Evolutionary conservation across 2,888 invertebrate species (phyloP).

Genomic region (Magallana nippona): DNA sequence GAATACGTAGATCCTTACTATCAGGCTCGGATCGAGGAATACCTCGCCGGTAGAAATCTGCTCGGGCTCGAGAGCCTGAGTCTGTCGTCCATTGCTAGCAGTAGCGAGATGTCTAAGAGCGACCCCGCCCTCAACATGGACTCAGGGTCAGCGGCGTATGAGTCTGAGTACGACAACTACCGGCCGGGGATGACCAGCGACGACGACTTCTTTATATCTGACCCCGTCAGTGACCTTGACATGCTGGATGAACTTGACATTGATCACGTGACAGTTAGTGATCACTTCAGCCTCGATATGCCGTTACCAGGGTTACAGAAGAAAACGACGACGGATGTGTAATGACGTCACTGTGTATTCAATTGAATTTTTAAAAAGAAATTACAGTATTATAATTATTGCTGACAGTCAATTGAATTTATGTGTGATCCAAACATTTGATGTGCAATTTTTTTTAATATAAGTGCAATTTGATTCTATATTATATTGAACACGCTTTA

Average conservation of each 20-base stretch:
- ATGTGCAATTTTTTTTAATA: too few relatives aligned
- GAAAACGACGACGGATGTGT: conserved; percentile 64
- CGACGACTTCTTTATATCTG: conserved; percentile 79
- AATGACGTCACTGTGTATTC: neutral
- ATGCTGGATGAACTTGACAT: conserved; percentile 77
- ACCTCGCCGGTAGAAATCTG: conserved; percentile 64
- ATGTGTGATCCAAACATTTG: too few relatives aligned
- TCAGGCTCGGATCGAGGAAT: conserved; percentile 57
- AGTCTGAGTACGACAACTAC: conserved; percentile 87
- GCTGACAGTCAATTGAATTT: too few relatives aligned
- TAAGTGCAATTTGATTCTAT: too few relatives aligned
- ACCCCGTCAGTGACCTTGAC: conserved; percentile 79
- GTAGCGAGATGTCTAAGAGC: conserved; percentile 78
- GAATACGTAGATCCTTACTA: conserved; percentile 62
- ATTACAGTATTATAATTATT: too few relatives aligned
- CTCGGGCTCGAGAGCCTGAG: conserved; percentile 76
- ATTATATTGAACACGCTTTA: too few relatives aligned
- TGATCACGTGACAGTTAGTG: conserved; percentile 78
- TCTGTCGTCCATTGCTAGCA: conserved; percentile 76
- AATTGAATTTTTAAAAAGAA: too few relatives aligned
- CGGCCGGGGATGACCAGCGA: conserved; percentile 81
- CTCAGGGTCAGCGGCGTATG: conserved; percentile 84
- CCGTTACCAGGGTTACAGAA: conserved; percentile 68
- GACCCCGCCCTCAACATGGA: conserved; percentile 77
- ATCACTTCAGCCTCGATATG: conserved; percentile 77